A percentile compares a stretch with the other conserved stretches of the same genome.
Evolutionary conservation across 2,113 vertebrate species (phyloP).

Genomic region (Panurus biarmicus): DNA sequence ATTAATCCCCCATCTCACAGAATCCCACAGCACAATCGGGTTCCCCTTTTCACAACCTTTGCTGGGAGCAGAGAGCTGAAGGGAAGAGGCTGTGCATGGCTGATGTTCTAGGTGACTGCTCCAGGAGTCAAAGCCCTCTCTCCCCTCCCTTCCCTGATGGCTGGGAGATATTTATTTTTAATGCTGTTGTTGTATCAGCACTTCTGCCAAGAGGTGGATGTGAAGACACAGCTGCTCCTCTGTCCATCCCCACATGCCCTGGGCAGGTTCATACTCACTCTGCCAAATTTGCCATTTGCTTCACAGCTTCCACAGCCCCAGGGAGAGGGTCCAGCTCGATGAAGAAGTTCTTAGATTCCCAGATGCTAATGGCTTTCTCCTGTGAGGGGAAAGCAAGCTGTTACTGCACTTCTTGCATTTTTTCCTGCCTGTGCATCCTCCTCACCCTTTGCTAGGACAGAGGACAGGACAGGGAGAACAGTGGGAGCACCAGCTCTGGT

Average conservation of each 20-base stretch:
- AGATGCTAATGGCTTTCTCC: constrained; percentile 94
- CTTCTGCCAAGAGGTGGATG: not conserved
- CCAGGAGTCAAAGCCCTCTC: not conserved
- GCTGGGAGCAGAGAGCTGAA: not conserved
- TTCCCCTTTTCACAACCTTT: not conserved
- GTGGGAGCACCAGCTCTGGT: not conserved
- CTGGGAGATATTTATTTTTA: not conserved
- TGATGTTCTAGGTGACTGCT: not conserved
- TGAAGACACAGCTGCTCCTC: not conserved
- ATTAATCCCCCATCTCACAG: not conserved
- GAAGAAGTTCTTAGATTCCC: constrained; percentile 94
- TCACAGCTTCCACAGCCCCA: constrained; percentile 88
- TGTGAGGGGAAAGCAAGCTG: constrained; percentile 26
- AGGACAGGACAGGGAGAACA: not conserved
- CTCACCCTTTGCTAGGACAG: not conserved
- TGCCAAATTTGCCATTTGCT: constrained; percentile 87
- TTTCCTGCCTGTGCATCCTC: not conserved
- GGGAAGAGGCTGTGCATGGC: not conserved
- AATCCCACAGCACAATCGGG: not conserved
- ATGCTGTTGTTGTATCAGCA: not conserved
- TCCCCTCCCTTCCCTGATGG: not conserved
- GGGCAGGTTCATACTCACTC: constrained; percentile 71
- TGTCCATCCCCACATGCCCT: rapidly evolving
- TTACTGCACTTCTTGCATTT: not conserved
- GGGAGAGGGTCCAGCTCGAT: constrained; percentile 87